Evolutionary conservation across 1,140 invertebrate species (phyloP), one percentile per base, ranked within the genome.

Genomic region (Euwallacea fornicatus): DNA sequence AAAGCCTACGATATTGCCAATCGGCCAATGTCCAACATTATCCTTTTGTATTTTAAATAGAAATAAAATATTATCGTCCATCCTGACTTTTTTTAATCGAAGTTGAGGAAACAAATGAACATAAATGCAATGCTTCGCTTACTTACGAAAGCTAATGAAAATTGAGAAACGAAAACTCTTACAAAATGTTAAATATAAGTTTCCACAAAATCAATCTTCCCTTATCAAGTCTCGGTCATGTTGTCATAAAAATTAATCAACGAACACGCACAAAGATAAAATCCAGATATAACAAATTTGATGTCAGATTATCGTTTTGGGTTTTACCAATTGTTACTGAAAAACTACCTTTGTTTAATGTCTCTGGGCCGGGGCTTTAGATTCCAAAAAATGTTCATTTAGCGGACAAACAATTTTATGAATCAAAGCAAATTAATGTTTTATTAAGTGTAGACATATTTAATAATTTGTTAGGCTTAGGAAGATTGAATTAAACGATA

Each of bases 361-460:
- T 72, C 41, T 58, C 67, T 13, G 47, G 43, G 42, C 42, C 15
- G 0, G 15, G 2, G 16, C n/a, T 74, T 21, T 42, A 68, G 21
- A 59, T 44, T 63, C 46, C 69, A 53, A 42, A 47, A 55, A 42
- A 71, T 73, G 55, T 73, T 10, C 46, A 73, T 65, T 47, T 79
- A 15, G 76, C 77, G n/a, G 79, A 79, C 73, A 66, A 76, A 21
- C 9, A 74, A 7, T 81, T 78, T 69, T 16, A 61, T 73, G 67
- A 50, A 47, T 58, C 67, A 7, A 68, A 65, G 42, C 47, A 62
- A 7, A 76, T 81, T 43, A 75, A 81, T 66, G 16, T 81, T 11
- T 42, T 82, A 9, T 61, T 80, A 0, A 78, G 76, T 2, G 75
- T 76, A 7, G 76, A 76, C 15, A 43, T 74, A 21, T 80, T 79